Base-by-base conservation (phyloP, 2,888 invertebrate genomes). In the Platycheirus albimanus region DNA sequence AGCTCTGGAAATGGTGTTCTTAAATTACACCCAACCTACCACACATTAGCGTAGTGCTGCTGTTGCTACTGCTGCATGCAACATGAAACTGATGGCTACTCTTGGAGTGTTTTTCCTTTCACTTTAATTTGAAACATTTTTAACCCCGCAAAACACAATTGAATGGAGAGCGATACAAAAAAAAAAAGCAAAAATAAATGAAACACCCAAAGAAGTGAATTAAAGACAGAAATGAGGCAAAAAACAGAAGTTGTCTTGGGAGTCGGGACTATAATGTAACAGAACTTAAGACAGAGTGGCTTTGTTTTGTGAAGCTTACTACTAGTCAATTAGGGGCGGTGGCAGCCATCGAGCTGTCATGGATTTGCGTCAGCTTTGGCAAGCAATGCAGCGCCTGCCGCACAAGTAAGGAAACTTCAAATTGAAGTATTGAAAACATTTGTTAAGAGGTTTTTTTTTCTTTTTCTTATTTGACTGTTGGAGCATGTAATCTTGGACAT, bases 1-100 rank as follows among this genome's bases (percentile, higher is more conserved):
- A 49, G 52, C 56, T 64, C 52, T 67, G 56, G 8, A 43, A 76
- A 77, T 69, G 54, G 77, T 74, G 83, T 83, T 83, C 83, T 83
- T 83, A 83, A 83, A 83, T 83, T 83, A 83, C 83, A 74, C 63
- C 72, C 67, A 66, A 43, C 69, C n/a, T 63, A 54, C 41, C 72
- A 72, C 66, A 43, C 56, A 76, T 76, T 79, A 79, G 74, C 13
- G 52, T 67, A 38, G 61, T 61, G 45, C 19, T 45, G 28, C 28
- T 13, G 38, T 24, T 38, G 24, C 11, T 45, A 15, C n/a, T 30
- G 19, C 30, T 61, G 45, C 45, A 45, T 61, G 61, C 45, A 45
- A 58, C 58, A 41, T 58, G 41, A 58, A 58, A 41, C 58, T 58
- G 8, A 56, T 63, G 30, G 69, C 36, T 56, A 43, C 70, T 69